Evolutionary conservation across 2,797 vertebrate genomes (phyloP).

Genomic region (Erpetoichthys calabaricus): DNA sequence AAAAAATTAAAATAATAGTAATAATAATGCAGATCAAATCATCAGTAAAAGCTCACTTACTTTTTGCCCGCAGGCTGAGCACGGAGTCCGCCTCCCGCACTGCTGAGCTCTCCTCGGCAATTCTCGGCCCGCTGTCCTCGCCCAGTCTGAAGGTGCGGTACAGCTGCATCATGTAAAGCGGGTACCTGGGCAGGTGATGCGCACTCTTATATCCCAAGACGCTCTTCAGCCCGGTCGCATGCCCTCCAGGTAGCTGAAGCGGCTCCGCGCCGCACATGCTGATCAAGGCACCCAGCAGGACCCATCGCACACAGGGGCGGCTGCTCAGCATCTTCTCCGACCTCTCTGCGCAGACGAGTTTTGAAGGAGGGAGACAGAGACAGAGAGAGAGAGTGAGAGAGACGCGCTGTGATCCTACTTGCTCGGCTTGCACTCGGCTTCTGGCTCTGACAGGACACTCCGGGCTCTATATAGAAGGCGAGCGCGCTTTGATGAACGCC

Average conservation of each 20-base stretch:
- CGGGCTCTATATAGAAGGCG: conserved; percentile 46
- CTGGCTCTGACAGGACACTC: conserved; percentile 29
- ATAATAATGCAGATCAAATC: neutral
- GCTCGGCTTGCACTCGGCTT: conserved; percentile 31
- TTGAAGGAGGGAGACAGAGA: conserved; percentile 5
- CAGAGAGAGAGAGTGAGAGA: conserved; percentile 11
- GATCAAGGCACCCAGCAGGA: conserved; percentile 21
- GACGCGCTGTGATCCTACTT: conserved; percentile 19
- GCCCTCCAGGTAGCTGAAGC: neutral
- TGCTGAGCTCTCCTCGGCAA: conserved; percentile 20
- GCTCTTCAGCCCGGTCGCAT: too few relatives aligned
- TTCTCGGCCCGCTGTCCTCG: conserved; percentile 11
- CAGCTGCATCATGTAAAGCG: conserved; percentile 69
- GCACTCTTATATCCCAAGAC: too few relatives aligned
- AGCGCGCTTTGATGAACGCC: conserved; percentile 56
- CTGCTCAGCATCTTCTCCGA: conserved; percentile 24
- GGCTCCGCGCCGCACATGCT: conserved; percentile 8
- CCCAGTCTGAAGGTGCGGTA: conserved; percentile 43
- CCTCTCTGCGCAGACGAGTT: conserved; percentile 4
- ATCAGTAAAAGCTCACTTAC: conserved; percentile 35
- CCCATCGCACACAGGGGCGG: conserved; percentile 11
- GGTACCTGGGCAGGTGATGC: conserved; percentile 30
- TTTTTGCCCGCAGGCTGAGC: conserved; percentile 53
- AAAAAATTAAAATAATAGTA: neutral
- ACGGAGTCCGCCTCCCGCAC: conserved; percentile 43